phyloP scores from a whole-genome alignment of 2,797 vertebrate species.

The Sebastes umbrosus region DNA sequence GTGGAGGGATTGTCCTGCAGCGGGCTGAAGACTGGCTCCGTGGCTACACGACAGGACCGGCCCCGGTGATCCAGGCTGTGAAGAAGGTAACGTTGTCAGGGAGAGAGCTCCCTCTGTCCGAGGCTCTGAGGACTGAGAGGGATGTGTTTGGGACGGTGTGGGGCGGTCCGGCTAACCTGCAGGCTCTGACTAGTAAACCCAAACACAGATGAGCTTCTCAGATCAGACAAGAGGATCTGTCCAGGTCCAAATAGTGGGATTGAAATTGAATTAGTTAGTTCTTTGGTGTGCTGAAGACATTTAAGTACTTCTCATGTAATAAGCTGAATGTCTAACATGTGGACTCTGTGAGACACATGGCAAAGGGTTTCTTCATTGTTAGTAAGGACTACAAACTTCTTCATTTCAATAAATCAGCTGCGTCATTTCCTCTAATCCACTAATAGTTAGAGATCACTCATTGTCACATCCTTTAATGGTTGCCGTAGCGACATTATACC shows the following conservation, averaged over 20 bases:
- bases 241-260: not conserved
- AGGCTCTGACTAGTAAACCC: slow-evolving; percentile 84
- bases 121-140: slow-evolving; percentile 89
- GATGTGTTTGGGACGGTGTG: slow-evolving; percentile 91
- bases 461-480: not conserved
- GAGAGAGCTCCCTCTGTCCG: slow-evolving; percentile 86
- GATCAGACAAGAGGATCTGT: not conserved
- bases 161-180: slow-evolving; percentile 90
- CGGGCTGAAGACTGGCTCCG: slow-evolving; percentile 87
- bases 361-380: not conserved
- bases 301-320: not conserved
- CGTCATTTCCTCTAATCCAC: not conserved
- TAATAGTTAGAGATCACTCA: not conserved
- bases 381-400: not conserved
- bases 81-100: slow-evolving; percentile 88
- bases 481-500: not conserved
- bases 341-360: not conserved
- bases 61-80: slow-evolving; percentile 84
- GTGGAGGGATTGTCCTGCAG: slow-evolving; percentile 48
- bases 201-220: slow-evolving; percentile 86
- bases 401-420: not conserved
- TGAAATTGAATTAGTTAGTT: too few species aligned
- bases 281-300: not conserved
- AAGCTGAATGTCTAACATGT: not conserved
- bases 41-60: slow-evolving; percentile 81